Percentiles rank a stretch among this genome's conserved stretches.
phyloP scores from a whole-genome alignment of 2,888 invertebrate genomes.

The Eristalis intricaria region DNA sequence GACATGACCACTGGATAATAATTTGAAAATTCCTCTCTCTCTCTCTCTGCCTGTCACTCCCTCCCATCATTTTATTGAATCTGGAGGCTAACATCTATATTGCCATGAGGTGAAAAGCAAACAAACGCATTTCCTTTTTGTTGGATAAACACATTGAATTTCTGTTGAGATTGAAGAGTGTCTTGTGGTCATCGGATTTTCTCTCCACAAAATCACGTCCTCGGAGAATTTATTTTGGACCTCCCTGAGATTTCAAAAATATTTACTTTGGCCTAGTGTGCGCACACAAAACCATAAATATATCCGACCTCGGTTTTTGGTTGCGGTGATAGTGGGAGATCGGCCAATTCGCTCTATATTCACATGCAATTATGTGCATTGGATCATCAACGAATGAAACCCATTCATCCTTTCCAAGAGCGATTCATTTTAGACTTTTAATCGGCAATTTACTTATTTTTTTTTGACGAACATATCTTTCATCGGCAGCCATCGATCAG shows the following conservation, averaged over 20 bases:
- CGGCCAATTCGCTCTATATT: not conserved
- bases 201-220: slow-evolving; percentile 9
- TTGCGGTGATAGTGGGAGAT: not conserved
- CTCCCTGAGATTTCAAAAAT: slow-evolving; percentile 19
- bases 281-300: slow-evolving; percentile 3
- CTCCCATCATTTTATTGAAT: not conserved
- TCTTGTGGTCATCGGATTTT: not conserved
- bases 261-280: slow-evolving; percentile 31
- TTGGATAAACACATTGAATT: slow-evolving; percentile 4
- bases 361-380: no score
- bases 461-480: no score
- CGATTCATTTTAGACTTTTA: no score
- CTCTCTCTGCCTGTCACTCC: not conserved
- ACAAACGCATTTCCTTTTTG: slow-evolving; percentile 27
- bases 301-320: not conserved
- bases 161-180: not conserved
- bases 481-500: no score
- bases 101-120: slow-evolving; percentile 20
- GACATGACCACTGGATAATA: slow-evolving; percentile 3
- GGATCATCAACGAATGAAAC: no score
- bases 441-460: no score
- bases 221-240: slow-evolving; percentile 11
- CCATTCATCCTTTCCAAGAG: no score
- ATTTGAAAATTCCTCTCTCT: slow-evolving; percentile 22
- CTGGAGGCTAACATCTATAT: not conserved